Evolutionary conservation across 2,113 vertebrate genomes (phyloP).

Genomic region (Barbus barbus): DNA sequence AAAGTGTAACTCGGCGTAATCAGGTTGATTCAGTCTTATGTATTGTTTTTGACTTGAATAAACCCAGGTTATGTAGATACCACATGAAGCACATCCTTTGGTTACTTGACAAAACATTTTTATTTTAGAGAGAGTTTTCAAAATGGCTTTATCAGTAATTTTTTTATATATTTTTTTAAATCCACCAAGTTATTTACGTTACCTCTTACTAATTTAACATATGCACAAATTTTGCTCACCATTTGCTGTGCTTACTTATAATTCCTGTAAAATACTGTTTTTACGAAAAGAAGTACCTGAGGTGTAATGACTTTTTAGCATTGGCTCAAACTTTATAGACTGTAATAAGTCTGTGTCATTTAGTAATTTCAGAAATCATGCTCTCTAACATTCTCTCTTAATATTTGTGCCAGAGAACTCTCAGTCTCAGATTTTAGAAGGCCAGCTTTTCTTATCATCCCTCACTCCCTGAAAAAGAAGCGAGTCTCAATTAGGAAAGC

Average conservation of each 20-base stretch:
- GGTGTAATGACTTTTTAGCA: not conserved
- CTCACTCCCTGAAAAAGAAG: slow-evolving; percentile 9
- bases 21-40: not conserved
- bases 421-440: slow-evolving; percentile 1
- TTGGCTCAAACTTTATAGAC: not conserved
- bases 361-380: not conserved
- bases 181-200: too few relatives aligned
- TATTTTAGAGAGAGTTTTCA: not conserved
- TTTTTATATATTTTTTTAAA: too few relatives aligned
- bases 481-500: slow-evolving; percentile 21
- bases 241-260: not conserved
- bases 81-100: not conserved
- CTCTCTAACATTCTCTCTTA: slow-evolving; percentile 11
- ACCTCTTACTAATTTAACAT: not conserved
- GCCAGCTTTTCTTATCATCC: not conserved
- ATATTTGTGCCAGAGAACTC: not conserved
- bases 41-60: not conserved
- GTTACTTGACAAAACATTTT: too few relatives aligned
- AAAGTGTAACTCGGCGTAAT: too few relatives aligned
- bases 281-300: not conserved
- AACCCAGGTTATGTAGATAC: not conserved
- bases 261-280: not conserved
- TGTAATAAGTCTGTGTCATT: not conserved
- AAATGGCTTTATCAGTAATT: not conserved
- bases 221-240: not conserved